These are phyloP conservation scores for Mus spicilegus DNA, from an alignment of 2,113 vertebrate species.

Conservation along the genomic window DNA sequence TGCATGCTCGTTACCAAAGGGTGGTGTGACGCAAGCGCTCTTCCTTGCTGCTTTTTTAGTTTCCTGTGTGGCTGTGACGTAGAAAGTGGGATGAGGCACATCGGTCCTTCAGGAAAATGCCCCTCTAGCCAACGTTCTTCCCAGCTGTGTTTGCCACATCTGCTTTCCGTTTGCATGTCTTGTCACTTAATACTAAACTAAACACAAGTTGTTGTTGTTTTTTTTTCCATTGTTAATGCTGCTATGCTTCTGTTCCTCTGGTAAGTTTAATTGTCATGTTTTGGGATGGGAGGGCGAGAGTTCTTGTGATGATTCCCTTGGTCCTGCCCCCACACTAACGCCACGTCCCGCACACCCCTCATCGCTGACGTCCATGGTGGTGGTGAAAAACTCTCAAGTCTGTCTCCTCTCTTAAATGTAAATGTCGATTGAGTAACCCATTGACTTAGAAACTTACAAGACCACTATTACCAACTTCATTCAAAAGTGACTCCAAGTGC, in stretches of 20 bases:
- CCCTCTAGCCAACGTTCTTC: slow-evolving; percentile 39
- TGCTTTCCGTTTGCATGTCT: slow-evolving; percentile 70
- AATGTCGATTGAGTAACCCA: slow-evolving; percentile 25
- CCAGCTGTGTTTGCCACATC: slow-evolving; percentile 15
- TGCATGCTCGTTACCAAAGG: slow-evolving; percentile 83
- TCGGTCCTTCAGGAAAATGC: slow-evolving; percentile 2
- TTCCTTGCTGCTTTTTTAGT: slow-evolving; percentile 63
- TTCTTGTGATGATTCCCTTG: slow-evolving; percentile 37
- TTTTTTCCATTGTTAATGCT: slow-evolving; percentile 85
- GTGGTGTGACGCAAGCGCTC: slow-evolving; percentile 76
- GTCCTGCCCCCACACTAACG: slow-evolving; percentile 48
- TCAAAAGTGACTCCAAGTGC: slow-evolving; percentile 12
- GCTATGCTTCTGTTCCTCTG: slow-evolving; percentile 84
- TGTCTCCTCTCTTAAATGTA: slow-evolving; percentile 30
- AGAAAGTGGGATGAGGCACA: slow-evolving; percentile 66
- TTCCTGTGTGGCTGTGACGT: slow-evolving; percentile 67
- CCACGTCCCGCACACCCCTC: not conserved
- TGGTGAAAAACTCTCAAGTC: not conserved
- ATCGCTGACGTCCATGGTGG: not conserved
- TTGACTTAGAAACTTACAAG: slow-evolving; percentile 5
- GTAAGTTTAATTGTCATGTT: slow-evolving; percentile 85
- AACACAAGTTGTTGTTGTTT: slow-evolving; percentile 71
- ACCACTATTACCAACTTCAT: not conserved
- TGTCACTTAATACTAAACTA: slow-evolving; percentile 80
- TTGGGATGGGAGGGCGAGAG: slow-evolving; percentile 70